Evolutionary conservation across 2,888 invertebrate genomes (phyloP), one percentile per base, ranked within the genome.

Genomic region (Tenodera sinensis): DNA sequence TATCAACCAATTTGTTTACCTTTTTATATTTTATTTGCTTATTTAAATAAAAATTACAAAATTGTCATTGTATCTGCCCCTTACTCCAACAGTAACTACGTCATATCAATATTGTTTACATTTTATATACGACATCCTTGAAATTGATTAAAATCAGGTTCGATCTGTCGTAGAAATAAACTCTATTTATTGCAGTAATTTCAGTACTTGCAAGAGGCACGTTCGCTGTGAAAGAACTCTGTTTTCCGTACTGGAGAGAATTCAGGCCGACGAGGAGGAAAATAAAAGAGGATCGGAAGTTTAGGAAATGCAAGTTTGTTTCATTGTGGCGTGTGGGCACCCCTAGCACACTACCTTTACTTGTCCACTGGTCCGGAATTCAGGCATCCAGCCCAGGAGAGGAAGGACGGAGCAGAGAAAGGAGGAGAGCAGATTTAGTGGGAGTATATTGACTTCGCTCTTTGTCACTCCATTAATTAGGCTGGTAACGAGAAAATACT

Each of bases 401-500:
- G 54, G 15, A 28, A 15, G n/a, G n/a, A n/a, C n/a, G 54, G 54
- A 34, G 47, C 4, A 25, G 28, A 82, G 87, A 34, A 83, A 25
- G 84, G 54, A 47, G 84, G 54, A 84, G 28, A 84, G 88, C 14
- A 88, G 88, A 71, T 71, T 28, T 71, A 86, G 81, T 86, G 28
- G 88, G 42, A 30, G 83, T 88, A 84, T 71, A 71, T 88, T 88
- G 88, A 88, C 84, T 88, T 83, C 88, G 83, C 88, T 88, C 88
- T 88, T 88, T 83, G 88, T 83, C 88, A 83, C 71, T 42, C 54
- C 88, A 88, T 88, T 88, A 88, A 88, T 84, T 88, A 88, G 88
- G 28, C 88, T 54, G 54, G 83, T 88, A 88, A 84, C 83, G 88
- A 88, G 71, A 83, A 85, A 88, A 88, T 88, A 88, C 88, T 88